Evolutionary conservation across 2,797 vertebrate genomes (phyloP).

Genomic region (Pteropus rufus): DNA sequence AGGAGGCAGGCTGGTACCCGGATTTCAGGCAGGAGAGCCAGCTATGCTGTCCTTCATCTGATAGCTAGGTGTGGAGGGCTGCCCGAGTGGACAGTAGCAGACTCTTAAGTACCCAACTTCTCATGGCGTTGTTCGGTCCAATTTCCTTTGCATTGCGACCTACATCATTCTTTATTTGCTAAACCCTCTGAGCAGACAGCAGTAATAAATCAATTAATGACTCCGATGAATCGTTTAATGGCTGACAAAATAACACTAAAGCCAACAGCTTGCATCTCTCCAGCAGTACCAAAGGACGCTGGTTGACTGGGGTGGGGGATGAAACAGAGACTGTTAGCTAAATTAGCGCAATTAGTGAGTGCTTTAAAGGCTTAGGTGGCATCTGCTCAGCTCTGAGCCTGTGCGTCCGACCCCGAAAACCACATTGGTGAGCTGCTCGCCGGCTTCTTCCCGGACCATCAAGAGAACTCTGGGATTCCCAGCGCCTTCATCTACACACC

Average conservation of each 20-base stretch:
- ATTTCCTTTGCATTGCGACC: constrained; percentile 83
- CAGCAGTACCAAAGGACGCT: constrained; percentile 85
- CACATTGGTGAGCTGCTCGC: accelerated
- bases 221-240: constrained; percentile 88
- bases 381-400: constrained; percentile 81
- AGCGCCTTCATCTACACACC: background rate
- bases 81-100: background rate
- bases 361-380: constrained; percentile 86
- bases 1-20: background rate
- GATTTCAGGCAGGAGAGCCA: background rate
- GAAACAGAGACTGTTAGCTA: constrained; percentile 86
- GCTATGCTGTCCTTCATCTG: background rate
- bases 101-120: constrained; percentile 72
- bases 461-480: background rate
- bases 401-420: constrained; percentile 63
- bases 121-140: constrained; percentile 78
- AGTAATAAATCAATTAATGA: constrained; percentile 91
- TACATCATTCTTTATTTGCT: constrained; percentile 88
- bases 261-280: constrained; percentile 89
- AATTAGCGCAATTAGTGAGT: constrained; percentile 86
- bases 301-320: constrained; percentile 85
- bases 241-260: constrained; percentile 88
- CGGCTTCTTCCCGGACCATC: background rate
- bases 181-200: constrained; percentile 84
- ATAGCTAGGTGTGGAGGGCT: background rate